Base-by-base conservation (phyloP, 92 coral and sea anemone species). In the Siderastrea siderea region DNA sequence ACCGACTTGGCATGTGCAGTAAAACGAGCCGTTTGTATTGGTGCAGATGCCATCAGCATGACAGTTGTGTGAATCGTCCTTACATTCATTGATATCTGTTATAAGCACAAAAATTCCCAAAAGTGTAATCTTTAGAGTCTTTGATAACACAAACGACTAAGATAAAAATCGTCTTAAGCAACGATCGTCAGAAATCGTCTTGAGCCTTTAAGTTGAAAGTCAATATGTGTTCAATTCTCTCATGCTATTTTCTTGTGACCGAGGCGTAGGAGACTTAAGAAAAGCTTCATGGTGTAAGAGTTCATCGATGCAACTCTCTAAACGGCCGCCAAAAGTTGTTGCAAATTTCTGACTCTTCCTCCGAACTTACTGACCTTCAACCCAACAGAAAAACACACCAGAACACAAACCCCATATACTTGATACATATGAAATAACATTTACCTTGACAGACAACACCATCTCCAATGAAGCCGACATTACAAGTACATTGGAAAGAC, bases 401-500 rank as follows among this genome's bases (percentile, higher is more conserved):
- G 10, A 53, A 53, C 57, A 1, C 57, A 53, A 53, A 53, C 16
- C 26, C 38, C 38, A 26, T 26, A 26, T 26, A 67, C 74, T 4
- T 4, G 16, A 8, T 43, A 44, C 60, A 1, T 51, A 47, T 4
- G n/a, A 46, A 38, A 43, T 26, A 63, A 59, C 38, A 75, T 80
- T 58, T 50, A 94, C 96, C 96, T 26, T 74, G 62, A 86, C 96
- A 94, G 15, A 73, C 63, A 64, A 81, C 94, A 44, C 98, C 98
- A 70, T 91, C 82, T 83, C 98, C 98, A 3, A 88, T 84, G 77
- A 87, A 95, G n/a, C 98, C 98, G 47, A 51, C 60, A 71, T 95
- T 93, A 82, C 98, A 95, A 2, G 95, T 93, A 75, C 98, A 95
- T 62, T 70, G 76, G 88, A 93, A 95, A 64, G 96, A 93, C 47